phyloP scores from a whole-genome alignment of 2,113 vertebrate species.

The Ramphastos sulfuratus region DNA sequence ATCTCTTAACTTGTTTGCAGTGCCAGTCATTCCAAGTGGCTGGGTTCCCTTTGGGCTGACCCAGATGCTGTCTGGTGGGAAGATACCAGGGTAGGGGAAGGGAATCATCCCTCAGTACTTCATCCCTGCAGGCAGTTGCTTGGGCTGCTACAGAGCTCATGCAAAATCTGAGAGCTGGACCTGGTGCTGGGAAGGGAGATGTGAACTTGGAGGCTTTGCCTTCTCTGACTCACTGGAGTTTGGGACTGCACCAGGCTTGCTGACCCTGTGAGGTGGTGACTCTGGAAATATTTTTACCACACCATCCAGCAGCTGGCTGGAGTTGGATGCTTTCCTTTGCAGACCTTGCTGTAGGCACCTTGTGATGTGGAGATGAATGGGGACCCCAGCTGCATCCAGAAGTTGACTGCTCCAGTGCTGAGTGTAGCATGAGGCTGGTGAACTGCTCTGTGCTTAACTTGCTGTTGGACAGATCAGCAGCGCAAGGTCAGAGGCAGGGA shows the following conservation, averaged over 20 bases:
- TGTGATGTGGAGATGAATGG: fast-evolving
- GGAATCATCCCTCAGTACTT: not conserved
- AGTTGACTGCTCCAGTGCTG: fast-evolving
- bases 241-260: not conserved
- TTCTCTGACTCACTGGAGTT: not conserved
- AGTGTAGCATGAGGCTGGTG: not conserved
- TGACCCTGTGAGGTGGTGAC: fast-evolving
- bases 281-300: fast-evolving
- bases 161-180: slow-evolving; percentile 3
- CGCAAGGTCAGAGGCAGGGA: not conserved
- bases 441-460: not conserved
- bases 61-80: not conserved
- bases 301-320: not conserved
- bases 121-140: not conserved
- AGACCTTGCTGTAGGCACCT: not conserved
- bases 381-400: not conserved
- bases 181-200: not conserved
- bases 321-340: not conserved
- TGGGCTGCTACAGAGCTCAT: not conserved
- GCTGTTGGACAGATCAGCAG: not conserved
- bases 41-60: not conserved
- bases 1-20: not conserved
- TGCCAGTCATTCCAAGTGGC: not conserved
- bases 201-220: not conserved
- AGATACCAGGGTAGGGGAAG: not conserved